Evolutionary conservation across 2,113 vertebrate species (phyloP), one percentile per base, ranked within the genome.

Genomic region (Zootoca vivipara): DNA sequence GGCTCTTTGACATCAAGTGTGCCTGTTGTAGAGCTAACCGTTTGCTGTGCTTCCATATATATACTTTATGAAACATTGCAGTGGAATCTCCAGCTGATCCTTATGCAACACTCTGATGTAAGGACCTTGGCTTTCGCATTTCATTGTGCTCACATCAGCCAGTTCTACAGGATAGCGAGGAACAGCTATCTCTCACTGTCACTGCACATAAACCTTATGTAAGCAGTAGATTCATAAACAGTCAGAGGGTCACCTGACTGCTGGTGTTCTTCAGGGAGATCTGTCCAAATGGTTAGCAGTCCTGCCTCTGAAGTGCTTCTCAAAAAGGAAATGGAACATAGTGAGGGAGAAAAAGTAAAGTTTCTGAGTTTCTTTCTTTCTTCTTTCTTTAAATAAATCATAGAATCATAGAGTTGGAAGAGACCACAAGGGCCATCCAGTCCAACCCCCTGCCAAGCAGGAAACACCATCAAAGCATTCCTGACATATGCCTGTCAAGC

Each of bases 201-300:
- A 90, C 79, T 85, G 88, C 85, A 87, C 91, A 0, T 87, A 90
- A 90, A 87, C 78, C 20, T 90, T 58, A 88, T 92, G 90, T 87
- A 93, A 94, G 86, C 0, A 69, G 85, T 80, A 89, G 82, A 93
- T 90, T 40, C 26, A 46, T 56, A 94, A 94, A 95, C 91, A 94
- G 18, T 28, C 3, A 10, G 83, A 89, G 82, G 88, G 88, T 78
- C 15, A 26, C 84, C 89, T 0, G 0, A 80, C 12, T 93, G 92
- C 89, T 0, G 1, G 85, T 93, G 87, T 91, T 86, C 92, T 52
- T 33, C 26, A 0, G 85, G 87, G 82, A 90, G 89, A 90, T 92
- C 91, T 90, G 92, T 85, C 90, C 81, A 91, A 90, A 30, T 86
- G 81, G 89, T 92, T 92, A 92, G 91, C 78, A 7, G 4, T 33